These are phyloP conservation scores for Spialia ferax DNA, from an alignment of 2,888 invertebrate species.

Conservation along the genomic window DNA sequence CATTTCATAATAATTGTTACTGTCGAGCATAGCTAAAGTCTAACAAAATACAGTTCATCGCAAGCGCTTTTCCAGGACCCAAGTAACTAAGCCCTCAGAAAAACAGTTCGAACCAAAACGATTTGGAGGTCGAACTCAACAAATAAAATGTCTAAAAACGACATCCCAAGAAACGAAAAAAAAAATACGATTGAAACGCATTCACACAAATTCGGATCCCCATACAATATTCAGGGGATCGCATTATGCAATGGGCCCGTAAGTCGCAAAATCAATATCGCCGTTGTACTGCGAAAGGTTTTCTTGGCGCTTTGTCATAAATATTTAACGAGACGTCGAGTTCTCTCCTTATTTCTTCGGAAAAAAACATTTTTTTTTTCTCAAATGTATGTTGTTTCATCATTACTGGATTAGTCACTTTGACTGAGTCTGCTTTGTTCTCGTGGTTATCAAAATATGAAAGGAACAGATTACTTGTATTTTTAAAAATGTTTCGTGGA, in stretches of 20 bases:
- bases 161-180: neutral
- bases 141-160: neutral
- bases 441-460: constrained; percentile 20
- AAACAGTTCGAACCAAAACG: neutral
- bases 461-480: constrained; percentile 14
- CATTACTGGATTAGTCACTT: constrained; percentile 50
- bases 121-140: neutral
- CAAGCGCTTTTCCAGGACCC: neutral
- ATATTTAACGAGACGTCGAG: constrained; percentile 71
- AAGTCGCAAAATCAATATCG: constrained; percentile 80
- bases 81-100: neutral
- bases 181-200: constrained; percentile 38
- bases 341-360: constrained; percentile 50
- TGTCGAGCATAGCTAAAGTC: too few species aligned
- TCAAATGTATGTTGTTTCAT: constrained; percentile 47
- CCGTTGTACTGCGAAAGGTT: constrained; percentile 72
- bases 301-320: constrained; percentile 69
- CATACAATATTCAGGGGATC: constrained; percentile 77
- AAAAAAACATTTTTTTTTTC: constrained; percentile 31
- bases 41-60: neutral
- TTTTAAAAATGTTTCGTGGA: neutral
- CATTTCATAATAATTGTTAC: too few species aligned
- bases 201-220: constrained; percentile 49
- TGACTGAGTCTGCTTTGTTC: constrained; percentile 26
- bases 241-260: constrained; percentile 74